Percentiles rank a stretch among this genome's conserved stretches.
Conservation (phyloP, 2,797 vertebrate species). For the Toxotes lorentzi region DNA sequence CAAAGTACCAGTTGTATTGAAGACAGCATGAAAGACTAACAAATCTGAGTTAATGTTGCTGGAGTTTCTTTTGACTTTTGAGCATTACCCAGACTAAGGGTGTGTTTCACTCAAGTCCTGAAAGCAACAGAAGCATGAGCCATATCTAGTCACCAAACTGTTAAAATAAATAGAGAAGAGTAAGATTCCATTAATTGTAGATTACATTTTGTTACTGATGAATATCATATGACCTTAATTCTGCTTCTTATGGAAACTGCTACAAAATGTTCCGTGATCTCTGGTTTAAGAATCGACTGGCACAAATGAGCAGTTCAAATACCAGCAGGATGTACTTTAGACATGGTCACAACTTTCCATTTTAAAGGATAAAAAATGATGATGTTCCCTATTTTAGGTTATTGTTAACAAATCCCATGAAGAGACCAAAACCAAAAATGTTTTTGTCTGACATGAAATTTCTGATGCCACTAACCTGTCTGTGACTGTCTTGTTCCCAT, state of each 20-base stretch:
- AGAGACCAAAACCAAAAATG: background rate
- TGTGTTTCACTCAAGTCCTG: conserved; percentile 12
- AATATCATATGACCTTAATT: background rate
- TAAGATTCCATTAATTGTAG: background rate
- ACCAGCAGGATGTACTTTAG: background rate
- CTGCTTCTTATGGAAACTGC: background rate
- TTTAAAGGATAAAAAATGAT: background rate
- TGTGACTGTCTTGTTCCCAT: background rate
- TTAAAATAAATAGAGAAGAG: background rate
- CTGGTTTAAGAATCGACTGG: background rate
- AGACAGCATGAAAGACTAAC: conserved; percentile 46
- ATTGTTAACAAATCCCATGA: background rate
- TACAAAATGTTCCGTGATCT: background rate
- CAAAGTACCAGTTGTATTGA: conserved; percentile 45
- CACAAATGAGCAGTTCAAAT: background rate
- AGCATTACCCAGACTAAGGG: conserved; percentile 2
- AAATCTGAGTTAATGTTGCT: conserved; percentile 54
- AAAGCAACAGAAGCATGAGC: conserved; percentile 6
- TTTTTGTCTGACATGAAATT: too few species aligned
- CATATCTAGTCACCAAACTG: conserved; percentile 1
- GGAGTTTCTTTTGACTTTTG: conserved; percentile 48
- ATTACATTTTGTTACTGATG: conserved; percentile 7
- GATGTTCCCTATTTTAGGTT: background rate
- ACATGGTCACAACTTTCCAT: background rate
- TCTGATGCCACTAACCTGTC: background rate